A percentile compares a stretch with the other conserved stretches of the same genome.
These are phyloP conservation scores for Venusia cambrica DNA, from an alignment of 2,888 invertebrate species.

Conservation along the genomic window DNA sequence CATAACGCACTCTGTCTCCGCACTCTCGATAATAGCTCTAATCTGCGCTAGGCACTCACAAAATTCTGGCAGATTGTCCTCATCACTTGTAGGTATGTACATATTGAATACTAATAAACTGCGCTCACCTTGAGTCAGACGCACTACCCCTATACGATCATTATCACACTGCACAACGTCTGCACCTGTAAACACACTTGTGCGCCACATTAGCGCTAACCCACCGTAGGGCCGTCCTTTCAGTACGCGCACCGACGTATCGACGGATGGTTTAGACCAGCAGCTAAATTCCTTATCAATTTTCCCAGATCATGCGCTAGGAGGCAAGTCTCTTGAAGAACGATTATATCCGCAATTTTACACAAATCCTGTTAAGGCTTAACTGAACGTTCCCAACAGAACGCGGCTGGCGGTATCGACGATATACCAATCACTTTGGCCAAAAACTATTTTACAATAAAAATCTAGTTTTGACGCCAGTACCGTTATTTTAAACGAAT, in stretches of 20 bases:
- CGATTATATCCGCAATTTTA: background rate
- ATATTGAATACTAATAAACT: too few relatives aligned
- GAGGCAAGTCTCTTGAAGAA: conserved; percentile 9
- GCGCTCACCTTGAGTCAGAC: too few relatives aligned
- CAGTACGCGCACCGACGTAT: conserved; percentile 1
- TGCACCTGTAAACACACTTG: conserved; percentile 26
- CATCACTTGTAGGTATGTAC: conserved; percentile 21
- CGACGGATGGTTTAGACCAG: conserved; percentile 1
- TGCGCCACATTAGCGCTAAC: background rate
- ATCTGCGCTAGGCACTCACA: conserved; percentile 25
- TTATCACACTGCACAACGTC: background rate
- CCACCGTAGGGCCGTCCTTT: background rate
- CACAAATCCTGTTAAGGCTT: background rate
- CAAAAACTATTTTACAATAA: conserved; percentile 1
- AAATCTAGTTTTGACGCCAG: background rate
- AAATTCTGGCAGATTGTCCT: conserved; percentile 27
- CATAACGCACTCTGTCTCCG: conserved; percentile 6
- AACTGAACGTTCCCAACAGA: background rate
- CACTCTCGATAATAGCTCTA: conserved; percentile 20
- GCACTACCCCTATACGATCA: too few relatives aligned
- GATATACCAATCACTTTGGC: background rate
- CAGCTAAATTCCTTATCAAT: conserved; percentile 1
- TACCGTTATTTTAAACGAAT: conserved; percentile 3
- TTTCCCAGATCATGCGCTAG: conserved; percentile 4
- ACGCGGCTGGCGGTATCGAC: conserved; percentile 1